A percentile compares a stretch with the other conserved stretches of the same genome.
Conservation (phyloP, 2,888 invertebrate species). For the Sphaerophoria rueppellii region DNA sequence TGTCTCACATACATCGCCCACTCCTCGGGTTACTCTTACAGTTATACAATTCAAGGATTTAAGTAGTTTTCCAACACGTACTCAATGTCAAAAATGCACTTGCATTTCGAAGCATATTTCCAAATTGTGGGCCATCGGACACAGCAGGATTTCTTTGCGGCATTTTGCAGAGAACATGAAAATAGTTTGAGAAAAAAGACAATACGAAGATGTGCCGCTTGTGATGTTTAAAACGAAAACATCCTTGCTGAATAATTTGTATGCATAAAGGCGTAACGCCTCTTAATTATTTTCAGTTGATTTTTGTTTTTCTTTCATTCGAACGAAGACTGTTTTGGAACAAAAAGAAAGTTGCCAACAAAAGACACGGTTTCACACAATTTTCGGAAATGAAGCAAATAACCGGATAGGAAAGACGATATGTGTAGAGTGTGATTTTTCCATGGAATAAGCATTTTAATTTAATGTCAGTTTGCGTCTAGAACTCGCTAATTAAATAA, state of each 20-base stretch:
- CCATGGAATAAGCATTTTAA: slow-evolving; percentile 24
- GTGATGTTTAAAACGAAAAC: slow-evolving; percentile 53
- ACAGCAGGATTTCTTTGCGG: slow-evolving; percentile 53
- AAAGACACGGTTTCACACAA: neutral
- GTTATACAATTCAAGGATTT: slow-evolving; percentile 39
- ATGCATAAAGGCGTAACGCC: slow-evolving; percentile 63
- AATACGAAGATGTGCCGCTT: slow-evolving; percentile 47
- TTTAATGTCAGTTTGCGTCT: slow-evolving; percentile 40
- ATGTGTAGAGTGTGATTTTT: neutral
- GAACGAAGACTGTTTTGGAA: slow-evolving; percentile 24
- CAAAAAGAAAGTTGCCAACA: slow-evolving; percentile 3
- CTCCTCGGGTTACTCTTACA: slow-evolving; percentile 29
- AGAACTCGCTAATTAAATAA: slow-evolving; percentile 65
- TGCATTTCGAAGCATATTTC: slow-evolving; percentile 19
- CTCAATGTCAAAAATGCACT: slow-evolving; percentile 29
- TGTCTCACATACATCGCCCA: slow-evolving; percentile 54
- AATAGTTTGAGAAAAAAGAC: slow-evolving; percentile 1
- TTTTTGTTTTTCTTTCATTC: neutral
- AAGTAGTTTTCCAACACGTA: slow-evolving; percentile 55
- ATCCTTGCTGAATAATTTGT: slow-evolving; percentile 53
- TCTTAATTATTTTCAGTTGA: slow-evolving; percentile 57
- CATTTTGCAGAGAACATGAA: slow-evolving; percentile 15
- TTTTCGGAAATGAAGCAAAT: neutral
- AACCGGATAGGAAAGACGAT: slow-evolving; percentile 62
- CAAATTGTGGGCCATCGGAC: slow-evolving; percentile 50